A percentile compares a stretch with the other conserved stretches of the same genome.
phyloP scores from a whole-genome alignment of 2,113 vertebrate species.

The Agelaius phoeniceus region DNA sequence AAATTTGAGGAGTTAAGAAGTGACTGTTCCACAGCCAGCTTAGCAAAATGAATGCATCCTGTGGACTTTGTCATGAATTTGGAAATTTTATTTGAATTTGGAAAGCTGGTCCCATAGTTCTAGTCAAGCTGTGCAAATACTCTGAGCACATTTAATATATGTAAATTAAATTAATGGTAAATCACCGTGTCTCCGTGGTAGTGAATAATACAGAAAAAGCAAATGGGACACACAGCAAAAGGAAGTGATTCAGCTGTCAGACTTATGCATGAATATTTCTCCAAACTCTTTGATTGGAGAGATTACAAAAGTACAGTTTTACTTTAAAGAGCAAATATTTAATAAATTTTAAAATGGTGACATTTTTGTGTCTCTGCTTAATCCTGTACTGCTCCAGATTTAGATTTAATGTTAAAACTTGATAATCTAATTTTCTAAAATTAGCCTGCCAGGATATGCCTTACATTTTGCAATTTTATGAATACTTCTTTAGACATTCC shows the following conservation, averaged over 20 bases:
- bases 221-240: constrained; percentile 3
- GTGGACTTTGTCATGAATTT: neutral
- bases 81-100: neutral
- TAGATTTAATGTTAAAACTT: neutral
- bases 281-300: neutral
- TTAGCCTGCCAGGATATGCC: neutral
- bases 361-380: neutral
- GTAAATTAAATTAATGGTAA: constrained; percentile 64
- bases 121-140: constrained; percentile 29
- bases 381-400: neutral
- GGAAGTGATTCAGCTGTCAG: constrained; percentile 14
- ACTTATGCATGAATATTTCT: neutral
- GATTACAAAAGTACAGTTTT: neutral
- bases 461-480: neutral
- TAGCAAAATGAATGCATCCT: neutral
- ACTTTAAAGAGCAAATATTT: neutral
- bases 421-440: constrained; percentile 20
- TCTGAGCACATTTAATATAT: constrained; percentile 26
- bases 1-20: neutral
- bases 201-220: constrained; percentile 37
- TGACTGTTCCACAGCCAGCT: neutral
- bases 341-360: neutral
- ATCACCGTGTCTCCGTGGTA: neutral
- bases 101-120: neutral
- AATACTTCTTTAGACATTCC: neutral